phyloP scores from a whole-genome alignment of 2,113 vertebrate genomes.

The Murina feae region DNA sequence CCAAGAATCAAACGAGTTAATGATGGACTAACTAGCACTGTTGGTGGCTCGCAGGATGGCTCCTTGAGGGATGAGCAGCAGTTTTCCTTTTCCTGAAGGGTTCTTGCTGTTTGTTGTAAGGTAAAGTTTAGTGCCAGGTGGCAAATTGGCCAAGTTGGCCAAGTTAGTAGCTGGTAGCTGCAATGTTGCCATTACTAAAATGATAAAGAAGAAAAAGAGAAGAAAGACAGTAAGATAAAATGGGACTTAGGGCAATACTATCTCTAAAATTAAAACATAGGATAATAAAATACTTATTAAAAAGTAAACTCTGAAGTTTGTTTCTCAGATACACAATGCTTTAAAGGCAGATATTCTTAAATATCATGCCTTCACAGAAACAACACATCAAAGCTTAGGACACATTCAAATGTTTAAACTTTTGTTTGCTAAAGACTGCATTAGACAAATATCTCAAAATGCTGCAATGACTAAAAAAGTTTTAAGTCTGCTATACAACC shows the following conservation, averaged over 20 bases:
- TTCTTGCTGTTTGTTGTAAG: conserved; percentile 99
- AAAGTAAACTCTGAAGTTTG: neutral
- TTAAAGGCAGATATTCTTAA: neutral
- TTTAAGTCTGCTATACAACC: neutral
- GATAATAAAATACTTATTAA: conserved; percentile 9
- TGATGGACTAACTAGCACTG: conserved; percentile 83
- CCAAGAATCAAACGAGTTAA: conserved; percentile 61
- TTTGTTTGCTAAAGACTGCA: no score
- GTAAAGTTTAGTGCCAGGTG: conserved; percentile 98
- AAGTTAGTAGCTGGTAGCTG: conserved; percentile 97
- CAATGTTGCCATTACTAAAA: conserved; percentile 95
- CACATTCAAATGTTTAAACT: neutral
- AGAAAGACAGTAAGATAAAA: conserved; percentile 12
- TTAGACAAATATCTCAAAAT: neutral
- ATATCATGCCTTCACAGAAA: neutral
- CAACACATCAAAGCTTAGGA: neutral
- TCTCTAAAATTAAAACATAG: conserved; percentile 29
- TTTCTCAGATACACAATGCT: neutral
- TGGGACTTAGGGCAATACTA: neutral
- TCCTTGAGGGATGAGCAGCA: conserved; percentile 97
- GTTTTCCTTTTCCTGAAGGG: conserved; percentile 97
- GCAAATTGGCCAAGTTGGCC: conserved; percentile 95
- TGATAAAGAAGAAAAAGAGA: neutral
- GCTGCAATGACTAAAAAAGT: neutral
- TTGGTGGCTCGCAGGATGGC: conserved; percentile 94